A percentile compares a stretch with the other conserved stretches of the same genome.
These are phyloP conservation scores for Dinothrombium tinctorium DNA, from an alignment of 1,140 invertebrate species.

Conservation along the genomic window DNA sequence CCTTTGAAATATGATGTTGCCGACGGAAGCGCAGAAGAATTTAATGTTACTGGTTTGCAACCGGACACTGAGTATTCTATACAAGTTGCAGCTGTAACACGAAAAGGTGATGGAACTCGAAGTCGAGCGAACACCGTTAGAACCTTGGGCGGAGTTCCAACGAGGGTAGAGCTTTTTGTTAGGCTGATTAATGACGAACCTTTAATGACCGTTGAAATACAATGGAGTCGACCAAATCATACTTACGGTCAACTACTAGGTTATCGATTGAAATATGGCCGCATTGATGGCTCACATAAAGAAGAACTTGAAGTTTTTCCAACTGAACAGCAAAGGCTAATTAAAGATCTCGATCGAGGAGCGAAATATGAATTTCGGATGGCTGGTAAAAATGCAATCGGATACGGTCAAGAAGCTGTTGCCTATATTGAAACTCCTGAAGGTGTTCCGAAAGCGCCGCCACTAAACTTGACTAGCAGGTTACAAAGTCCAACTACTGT, in stretches of 20 bases:
- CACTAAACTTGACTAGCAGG: slow-evolving; percentile 28
- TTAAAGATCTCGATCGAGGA: slow-evolving; percentile 48
- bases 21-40: slow-evolving; percentile 44
- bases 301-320: slow-evolving; percentile 36
- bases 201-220: slow-evolving; percentile 56
- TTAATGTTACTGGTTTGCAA: slow-evolving; percentile 63
- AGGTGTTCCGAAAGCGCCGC: slow-evolving; percentile 29
- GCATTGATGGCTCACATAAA: slow-evolving; percentile 40
- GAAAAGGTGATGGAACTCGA: slow-evolving; percentile 77
- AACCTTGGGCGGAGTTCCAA: slow-evolving; percentile 79
- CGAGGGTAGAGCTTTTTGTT: slow-evolving; percentile 52
- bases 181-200: slow-evolving; percentile 57
- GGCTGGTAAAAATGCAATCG: slow-evolving; percentile 69
- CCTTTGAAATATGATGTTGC: slow-evolving; percentile 40
- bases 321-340: slow-evolving; percentile 27
- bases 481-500: slow-evolving; percentile 80
- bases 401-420: slow-evolving; percentile 73
- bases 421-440: slow-evolving; percentile 71
- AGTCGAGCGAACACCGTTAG: slow-evolving; percentile 52
- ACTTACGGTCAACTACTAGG: slow-evolving; percentile 65
- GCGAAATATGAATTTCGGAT: slow-evolving; percentile 85
- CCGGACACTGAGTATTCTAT: slow-evolving; percentile 72
- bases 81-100: slow-evolving; percentile 61
- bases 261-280: slow-evolving; percentile 62
- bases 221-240: slow-evolving; percentile 63